These are phyloP conservation scores for Ciconia boyciana DNA, from an alignment of 2,113 vertebrate species.

Conservation along the genomic window DNA sequence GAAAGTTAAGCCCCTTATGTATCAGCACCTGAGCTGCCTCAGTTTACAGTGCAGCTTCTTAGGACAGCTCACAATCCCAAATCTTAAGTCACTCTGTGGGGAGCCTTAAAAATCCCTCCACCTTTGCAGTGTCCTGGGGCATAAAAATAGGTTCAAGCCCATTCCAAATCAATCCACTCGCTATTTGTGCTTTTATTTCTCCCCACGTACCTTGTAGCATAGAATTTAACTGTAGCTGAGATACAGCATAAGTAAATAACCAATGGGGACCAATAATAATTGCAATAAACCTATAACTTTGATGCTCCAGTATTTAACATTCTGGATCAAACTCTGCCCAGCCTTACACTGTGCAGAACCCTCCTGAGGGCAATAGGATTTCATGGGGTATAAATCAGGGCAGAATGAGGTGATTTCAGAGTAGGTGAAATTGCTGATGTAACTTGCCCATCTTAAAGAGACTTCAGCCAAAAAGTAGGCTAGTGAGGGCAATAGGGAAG, in stretches of 20 bases:
- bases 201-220: not conserved
- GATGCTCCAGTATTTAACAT: conserved; percentile 64
- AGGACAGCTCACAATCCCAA: not conserved
- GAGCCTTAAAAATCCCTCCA: conserved; percentile 4
- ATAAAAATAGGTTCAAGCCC: not conserved
- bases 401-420: conserved; percentile 23
- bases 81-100: not conserved
- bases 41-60: not conserved
- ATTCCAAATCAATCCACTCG: conserved; percentile 23
- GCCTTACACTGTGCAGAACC: not conserved
- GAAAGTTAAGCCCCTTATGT: not conserved
- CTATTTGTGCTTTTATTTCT: conserved; percentile 59
- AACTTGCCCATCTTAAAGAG: conserved; percentile 10
- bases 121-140: not conserved
- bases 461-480: not conserved
- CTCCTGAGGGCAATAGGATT: conserved; percentile 33
- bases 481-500: not conserved
- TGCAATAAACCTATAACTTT: conserved; percentile 44
- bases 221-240: conserved; percentile 51
- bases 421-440: conserved; percentile 21
- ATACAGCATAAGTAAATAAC: conserved; percentile 55
- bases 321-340: conserved; percentile 36
- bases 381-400: conserved; percentile 58
- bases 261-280: conserved; percentile 58
- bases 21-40: not conserved